phyloP scores from a whole-genome alignment of 2,113 vertebrate genomes.

The Butorides virescens region DNA sequence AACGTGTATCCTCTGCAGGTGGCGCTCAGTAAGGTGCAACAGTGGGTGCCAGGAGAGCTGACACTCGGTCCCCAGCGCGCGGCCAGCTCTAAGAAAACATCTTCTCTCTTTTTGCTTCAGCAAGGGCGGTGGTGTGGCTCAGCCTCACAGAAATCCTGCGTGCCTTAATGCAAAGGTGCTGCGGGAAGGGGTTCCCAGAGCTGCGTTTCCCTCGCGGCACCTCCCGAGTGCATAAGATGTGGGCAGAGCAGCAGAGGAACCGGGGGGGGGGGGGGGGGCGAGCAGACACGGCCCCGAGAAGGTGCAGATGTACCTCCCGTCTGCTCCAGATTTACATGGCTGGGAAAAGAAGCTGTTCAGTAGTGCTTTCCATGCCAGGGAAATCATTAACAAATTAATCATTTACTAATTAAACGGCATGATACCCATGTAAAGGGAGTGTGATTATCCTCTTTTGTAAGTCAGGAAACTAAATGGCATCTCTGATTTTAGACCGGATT shows the following conservation, averaged over 20 bases:
- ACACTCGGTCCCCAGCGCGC: background rate
- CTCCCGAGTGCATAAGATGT: background rate
- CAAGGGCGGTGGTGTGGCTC: background rate
- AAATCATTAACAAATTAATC: slow-evolving; percentile 68
- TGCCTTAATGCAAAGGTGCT: background rate
- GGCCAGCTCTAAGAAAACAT: background rate
- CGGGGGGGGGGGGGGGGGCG: background rate
- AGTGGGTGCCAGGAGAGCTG: background rate
- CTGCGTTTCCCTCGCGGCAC: background rate
- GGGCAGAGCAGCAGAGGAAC: background rate
- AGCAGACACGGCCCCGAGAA: background rate
- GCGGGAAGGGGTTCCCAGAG: background rate
- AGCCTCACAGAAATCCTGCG: background rate
- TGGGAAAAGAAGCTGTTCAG: slow-evolving; percentile 45
- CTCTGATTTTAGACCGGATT: slow-evolving; percentile 13
- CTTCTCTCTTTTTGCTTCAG: background rate
- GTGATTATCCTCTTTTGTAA: slow-evolving; percentile 40
- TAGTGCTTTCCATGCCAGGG: slow-evolving; percentile 48
- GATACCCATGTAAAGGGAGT: slow-evolving; percentile 48
- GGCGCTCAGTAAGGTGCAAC: background rate
- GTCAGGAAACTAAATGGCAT: background rate
- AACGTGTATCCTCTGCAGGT: background rate
- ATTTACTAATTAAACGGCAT: slow-evolving; percentile 66
- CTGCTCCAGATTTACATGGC: slow-evolving; percentile 27
- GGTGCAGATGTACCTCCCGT: slow-evolving; percentile 53